Conservation (phyloP, 2,797 vertebrate genomes). For the Tadarida brasiliensis region DNA sequence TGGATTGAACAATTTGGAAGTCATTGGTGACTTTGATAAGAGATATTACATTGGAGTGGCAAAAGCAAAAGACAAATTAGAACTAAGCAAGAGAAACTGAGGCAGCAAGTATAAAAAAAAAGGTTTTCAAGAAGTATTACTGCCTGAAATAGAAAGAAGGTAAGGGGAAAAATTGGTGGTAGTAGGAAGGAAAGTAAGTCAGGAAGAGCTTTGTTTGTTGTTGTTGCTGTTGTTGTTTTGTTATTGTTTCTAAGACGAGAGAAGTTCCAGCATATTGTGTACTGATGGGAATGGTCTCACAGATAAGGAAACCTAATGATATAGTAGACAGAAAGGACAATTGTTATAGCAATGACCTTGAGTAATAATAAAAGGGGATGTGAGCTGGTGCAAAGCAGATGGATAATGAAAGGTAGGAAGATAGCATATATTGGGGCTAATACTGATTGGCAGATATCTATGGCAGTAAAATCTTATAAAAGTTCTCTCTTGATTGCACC, state of each 20-base stretch:
- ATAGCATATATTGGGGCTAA: not conserved
- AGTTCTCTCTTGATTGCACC: not conserved
- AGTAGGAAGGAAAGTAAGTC: not conserved
- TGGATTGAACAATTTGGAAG: slow-evolving; percentile 5
- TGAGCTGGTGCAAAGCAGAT: not conserved
- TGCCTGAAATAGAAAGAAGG: not conserved
- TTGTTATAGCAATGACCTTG: not conserved
- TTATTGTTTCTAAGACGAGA: not conserved
- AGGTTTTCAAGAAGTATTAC: not conserved
- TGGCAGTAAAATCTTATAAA: not conserved
- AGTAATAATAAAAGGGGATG: not conserved
- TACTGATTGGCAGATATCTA: not conserved
- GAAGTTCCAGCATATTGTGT: not conserved
- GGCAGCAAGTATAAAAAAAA: not conserved
- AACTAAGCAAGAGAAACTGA: not conserved
- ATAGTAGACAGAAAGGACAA: not conserved
- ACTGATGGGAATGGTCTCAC: not conserved
- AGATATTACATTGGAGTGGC: not conserved
- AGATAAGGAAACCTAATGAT: not conserved
- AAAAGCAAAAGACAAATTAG: not conserved
- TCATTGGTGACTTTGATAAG: not conserved
- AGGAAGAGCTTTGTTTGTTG: not conserved
- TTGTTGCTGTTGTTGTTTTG: too few relatives aligned
- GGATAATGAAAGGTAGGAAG: not conserved
- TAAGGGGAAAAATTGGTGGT: not conserved